phyloP scores from a whole-genome alignment of 2,888 invertebrate species.

The Oligia strigilis region DNA sequence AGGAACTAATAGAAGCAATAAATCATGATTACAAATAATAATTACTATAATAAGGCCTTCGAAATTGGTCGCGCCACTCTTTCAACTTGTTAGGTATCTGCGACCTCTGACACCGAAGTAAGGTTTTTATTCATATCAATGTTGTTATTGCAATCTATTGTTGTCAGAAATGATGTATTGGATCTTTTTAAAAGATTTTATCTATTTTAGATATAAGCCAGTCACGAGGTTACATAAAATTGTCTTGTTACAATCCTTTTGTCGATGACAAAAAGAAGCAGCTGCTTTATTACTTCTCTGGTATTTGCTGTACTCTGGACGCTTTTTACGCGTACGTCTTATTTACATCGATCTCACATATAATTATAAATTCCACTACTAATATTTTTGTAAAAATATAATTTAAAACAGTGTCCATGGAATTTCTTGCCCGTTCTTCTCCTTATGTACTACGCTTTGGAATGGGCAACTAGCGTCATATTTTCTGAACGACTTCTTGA shows the following conservation, averaged over 20 bases:
- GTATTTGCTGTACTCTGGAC: no score
- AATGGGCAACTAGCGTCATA: no score
- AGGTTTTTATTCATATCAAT: constrained; percentile 62
- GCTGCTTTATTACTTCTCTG: constrained; percentile 11
- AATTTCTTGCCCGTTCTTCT: no score
- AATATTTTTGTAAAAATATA: no score
- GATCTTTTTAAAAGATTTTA: constrained; percentile 68
- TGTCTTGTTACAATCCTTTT: constrained; percentile 25
- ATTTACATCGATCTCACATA: no score
- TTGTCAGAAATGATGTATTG: constrained; percentile 78
- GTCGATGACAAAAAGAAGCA: constrained; percentile 2
- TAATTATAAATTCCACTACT: no score
- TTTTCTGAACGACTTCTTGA: no score
- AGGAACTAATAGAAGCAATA: constrained; percentile 47
- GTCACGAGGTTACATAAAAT: constrained; percentile 62
- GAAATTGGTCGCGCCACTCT: constrained; percentile 48
- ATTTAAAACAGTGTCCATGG: no score
- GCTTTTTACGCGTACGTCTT: no score
- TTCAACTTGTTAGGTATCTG: constrained; percentile 44
- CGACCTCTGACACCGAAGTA: constrained; percentile 66
- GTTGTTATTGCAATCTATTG: constrained; percentile 74
- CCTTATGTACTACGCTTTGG: no score
- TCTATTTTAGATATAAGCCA: constrained; percentile 71
- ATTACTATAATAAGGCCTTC: constrained; percentile 50
- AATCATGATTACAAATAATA: constrained; percentile 53